Conservation (phyloP, 2,888 invertebrate species). For the Drosophila kuntzei region DNA sequence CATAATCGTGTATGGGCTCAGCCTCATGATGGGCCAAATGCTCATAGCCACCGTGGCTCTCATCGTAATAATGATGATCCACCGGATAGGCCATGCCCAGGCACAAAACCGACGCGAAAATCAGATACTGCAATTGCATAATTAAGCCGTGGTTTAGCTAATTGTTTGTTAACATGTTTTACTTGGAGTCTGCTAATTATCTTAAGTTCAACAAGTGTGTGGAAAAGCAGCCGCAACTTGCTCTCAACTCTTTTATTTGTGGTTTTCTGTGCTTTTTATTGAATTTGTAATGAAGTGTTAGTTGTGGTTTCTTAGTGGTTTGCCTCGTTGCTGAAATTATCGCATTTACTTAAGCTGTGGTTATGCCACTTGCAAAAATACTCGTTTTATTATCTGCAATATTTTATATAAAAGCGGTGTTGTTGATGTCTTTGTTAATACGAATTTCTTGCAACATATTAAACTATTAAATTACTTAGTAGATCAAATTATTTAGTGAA, state of each 20-base stretch:
- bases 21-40: slow-evolving; percentile 78
- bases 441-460: background rate
- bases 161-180: slow-evolving; percentile 65
- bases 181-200: slow-evolving; percentile 55
- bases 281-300: slow-evolving; percentile 55
- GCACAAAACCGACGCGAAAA: slow-evolving; percentile 84
- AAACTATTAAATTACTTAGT: no score
- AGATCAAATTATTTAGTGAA: background rate
- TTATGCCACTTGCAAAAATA: slow-evolving; percentile 13
- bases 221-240: slow-evolving; percentile 28
- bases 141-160: slow-evolving; percentile 53
- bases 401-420: background rate
- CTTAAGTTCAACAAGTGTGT: slow-evolving; percentile 37
- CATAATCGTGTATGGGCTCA: slow-evolving; percentile 78
- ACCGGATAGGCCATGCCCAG: slow-evolving; percentile 84
- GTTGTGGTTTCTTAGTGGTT: slow-evolving; percentile 46
- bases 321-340: slow-evolving; percentile 32
- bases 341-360: slow-evolving; percentile 37
- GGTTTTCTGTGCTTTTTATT: slow-evolving; percentile 24
- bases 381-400: background rate
- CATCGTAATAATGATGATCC: slow-evolving; percentile 84
- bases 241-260: slow-evolving; percentile 27
- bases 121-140: slow-evolving; percentile 82
- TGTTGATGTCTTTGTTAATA: slow-evolving; percentile 1
- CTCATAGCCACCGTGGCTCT: slow-evolving; percentile 79